These are phyloP conservation scores for Falco novaeseelandiae DNA, from an alignment of 2,797 vertebrate species.

Conservation along the genomic window DNA sequence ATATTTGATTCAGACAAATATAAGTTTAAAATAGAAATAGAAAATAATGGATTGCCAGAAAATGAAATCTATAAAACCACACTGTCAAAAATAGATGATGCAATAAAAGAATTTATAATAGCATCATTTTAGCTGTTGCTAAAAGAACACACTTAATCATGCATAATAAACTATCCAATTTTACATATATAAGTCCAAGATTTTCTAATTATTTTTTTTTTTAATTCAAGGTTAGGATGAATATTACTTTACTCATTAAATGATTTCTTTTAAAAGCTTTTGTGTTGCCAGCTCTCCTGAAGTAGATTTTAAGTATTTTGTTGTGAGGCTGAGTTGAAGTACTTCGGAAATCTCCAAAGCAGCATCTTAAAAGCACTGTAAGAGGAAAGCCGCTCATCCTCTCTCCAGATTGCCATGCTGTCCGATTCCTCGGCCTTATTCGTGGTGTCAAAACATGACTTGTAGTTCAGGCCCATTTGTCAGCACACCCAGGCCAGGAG, in stretches of 20 bases:
- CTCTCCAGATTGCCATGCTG: neutral
- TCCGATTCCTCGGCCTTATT: neutral
- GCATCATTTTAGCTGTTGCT: neutral
- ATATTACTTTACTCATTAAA: neutral
- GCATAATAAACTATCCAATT: neutral
- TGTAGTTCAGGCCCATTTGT: neutral
- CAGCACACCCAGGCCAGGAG: neutral
- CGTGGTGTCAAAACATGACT: neutral
- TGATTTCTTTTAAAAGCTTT: neutral
- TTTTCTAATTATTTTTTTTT: neutral
- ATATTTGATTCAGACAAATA: neutral
- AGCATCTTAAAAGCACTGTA: neutral
- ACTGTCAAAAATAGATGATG: neutral
- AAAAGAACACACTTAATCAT: neutral
- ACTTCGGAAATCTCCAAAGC: neutral
- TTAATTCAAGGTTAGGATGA: neutral
- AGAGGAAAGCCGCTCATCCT: rapidly evolving
- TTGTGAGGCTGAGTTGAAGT: neutral
- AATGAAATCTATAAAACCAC: neutral
- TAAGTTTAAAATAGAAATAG: neutral
- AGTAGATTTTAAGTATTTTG: neutral
- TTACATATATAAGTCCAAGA: neutral
- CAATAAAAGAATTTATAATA: neutral
- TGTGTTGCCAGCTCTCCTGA: neutral
- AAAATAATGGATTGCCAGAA: neutral